These are phyloP conservation scores for Plectropomus leopardus DNA, from an alignment of 2,113 vertebrate species.

Conservation along the genomic window DNA sequence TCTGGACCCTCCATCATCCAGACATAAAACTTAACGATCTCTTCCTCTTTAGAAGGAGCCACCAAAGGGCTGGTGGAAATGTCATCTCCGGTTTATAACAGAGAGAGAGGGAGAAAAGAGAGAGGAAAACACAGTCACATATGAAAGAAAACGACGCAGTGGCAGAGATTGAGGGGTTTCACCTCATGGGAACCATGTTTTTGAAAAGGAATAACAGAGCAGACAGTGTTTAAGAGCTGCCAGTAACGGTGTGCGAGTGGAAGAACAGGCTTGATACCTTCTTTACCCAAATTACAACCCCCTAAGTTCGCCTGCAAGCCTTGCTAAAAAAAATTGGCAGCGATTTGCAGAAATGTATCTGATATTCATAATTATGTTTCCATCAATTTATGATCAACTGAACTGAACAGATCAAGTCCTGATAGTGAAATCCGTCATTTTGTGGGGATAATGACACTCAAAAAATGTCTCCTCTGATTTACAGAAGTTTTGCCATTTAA, in stretches of 20 bases:
- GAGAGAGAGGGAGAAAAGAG: neutral
- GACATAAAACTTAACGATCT: slow-evolving; percentile 60
- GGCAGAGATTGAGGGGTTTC: slow-evolving; percentile 6
- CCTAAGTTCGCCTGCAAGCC: no score
- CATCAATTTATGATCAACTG: no score
- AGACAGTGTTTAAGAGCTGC: slow-evolving; percentile 59
- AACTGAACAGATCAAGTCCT: no score
- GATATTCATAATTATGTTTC: no score
- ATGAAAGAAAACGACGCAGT: slow-evolving; percentile 15
- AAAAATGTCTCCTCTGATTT: no score
- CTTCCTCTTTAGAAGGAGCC: slow-evolving; percentile 44
- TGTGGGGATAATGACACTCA: no score
- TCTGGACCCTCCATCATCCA: slow-evolving; percentile 39
- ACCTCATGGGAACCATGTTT: slow-evolving; percentile 50
- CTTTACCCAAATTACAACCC: slow-evolving; percentile 24
- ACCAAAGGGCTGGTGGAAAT: slow-evolving; percentile 46
- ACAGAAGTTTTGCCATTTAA: no score
- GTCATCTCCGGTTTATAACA: slow-evolving; percentile 45
- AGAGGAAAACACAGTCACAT: neutral
- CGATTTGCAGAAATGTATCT: no score
- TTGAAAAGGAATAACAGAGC: neutral
- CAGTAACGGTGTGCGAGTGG: slow-evolving; percentile 42
- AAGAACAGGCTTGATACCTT: slow-evolving; percentile 49
- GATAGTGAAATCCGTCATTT: no score
- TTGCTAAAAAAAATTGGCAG: no score